Base-by-base conservation (phyloP, 30 jellyfish, hydroid and myxozoan genomes). In the Phacellophora camtschatica region DNA sequence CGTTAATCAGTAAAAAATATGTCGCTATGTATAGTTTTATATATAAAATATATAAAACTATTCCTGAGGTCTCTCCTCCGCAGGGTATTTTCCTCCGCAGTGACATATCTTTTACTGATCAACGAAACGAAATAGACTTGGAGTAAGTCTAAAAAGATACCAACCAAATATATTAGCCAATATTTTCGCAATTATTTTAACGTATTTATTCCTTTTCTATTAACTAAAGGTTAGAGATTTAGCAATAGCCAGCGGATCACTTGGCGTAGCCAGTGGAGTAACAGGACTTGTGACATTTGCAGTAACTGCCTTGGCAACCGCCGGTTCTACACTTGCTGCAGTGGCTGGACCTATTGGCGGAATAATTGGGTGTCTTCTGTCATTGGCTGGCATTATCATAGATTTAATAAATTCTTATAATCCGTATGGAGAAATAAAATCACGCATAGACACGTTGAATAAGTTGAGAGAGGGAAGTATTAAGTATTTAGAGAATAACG, bases 271-370 rank as follows among this genome's bases (percentile, higher is more conserved):
- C 9, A 13, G 39, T 27, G 74, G 74, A 5, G 25, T 27, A 10
- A 45, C 43, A 4, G 74, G 74, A 10, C 7, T 58, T 13, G 31
- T 45, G 18, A 16, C 39, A 7, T 58, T 58, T 58, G 74, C 74
- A 4, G 41, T 58, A 18, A 45, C 74, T 16, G 74, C 74, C 18
- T 45, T 58, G 20, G 74, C 74, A 15, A 20, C 74, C 10, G 74
- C 74, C 28, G 74, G 45, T 6, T 58, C 74, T 6, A 58, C 74
- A 20, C 41, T 58, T 16, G 74, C 74, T 16, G 74, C 74, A 4
- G 74, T 58, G 8, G 74, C 45, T 58, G 74, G 74, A 19, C 74
- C 74, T 5, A 27, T 58, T 28, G 74, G 74, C 18, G 74, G 46
- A 11, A 58, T 58, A 16, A 58, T 58, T 28, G 74, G 74, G 15